Evolutionary conservation across 2,888 invertebrate genomes (phyloP), one percentile per base, ranked within the genome.

Genomic region (Homarus gammarus): DNA sequence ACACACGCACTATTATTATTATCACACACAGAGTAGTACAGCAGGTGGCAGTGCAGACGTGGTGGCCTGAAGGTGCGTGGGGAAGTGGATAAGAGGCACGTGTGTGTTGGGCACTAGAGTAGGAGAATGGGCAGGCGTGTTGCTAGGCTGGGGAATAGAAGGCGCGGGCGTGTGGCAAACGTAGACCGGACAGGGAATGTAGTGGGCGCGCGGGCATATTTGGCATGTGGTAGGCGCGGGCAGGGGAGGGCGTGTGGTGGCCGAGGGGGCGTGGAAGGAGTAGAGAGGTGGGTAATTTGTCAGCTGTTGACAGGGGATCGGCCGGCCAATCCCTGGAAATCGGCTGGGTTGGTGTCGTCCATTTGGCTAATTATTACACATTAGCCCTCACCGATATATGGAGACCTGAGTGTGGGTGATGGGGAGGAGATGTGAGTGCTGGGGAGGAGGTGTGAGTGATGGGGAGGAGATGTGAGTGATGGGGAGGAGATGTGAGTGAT

Each of bases 321-420:
- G 81, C n/a, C 73, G 33, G 38, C 73, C 87, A 81, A 81, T 22
- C 73, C 73, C 87, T 31, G 87, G 87, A 73, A 87, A 87, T 87
- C 87, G 73, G 70, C 68, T 36, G 81, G 87, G 73, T 72, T 87
- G 81, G 87, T 87, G 81, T 36, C 61, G 49, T 81, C 72, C 87
- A 87, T 87, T 87, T 87, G 87, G 81, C 79, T 87, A 87, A 87
- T 87, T 87, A 87, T 73, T 72, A 73, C 87, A 87, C 87, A 87
- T 81, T 81, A 87, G 81, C 38, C 73, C 81, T 87, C 81, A 79
- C 87, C 87, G 73, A 72, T 81, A 79, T 81, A 81, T 81, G 70
- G 78, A 49, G 61, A 36, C 36, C n/a, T n/a, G 49, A 33, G 40
- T 38, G 36, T 56, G 64, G 61, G 38, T 8, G 78, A 22, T 3